These are phyloP conservation scores for Bellardia bayeri DNA, from an alignment of 2,888 invertebrate species.

Conservation along the genomic window DNA sequence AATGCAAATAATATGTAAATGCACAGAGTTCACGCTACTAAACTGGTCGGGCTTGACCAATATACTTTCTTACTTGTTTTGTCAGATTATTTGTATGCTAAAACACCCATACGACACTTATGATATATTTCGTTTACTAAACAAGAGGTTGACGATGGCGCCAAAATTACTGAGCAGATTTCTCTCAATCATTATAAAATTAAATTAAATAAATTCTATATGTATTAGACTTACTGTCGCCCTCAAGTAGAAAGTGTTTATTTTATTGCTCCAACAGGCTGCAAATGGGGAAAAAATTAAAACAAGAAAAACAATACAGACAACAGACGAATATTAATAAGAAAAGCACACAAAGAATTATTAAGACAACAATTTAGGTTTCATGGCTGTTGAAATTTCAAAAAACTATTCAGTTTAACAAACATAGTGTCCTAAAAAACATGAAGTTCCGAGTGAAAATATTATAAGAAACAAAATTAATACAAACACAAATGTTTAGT, in stretches of 20 bases:
- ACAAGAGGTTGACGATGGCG: slow-evolving; percentile 54
- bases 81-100: slow-evolving; percentile 13
- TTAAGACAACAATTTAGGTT: slow-evolving; percentile 57
- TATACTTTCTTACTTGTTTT: not conserved
- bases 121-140: slow-evolving; percentile 6
- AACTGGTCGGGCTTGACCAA: no score
- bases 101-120: slow-evolving; percentile 8
- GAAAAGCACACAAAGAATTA: not conserved
- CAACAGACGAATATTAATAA: slow-evolving; percentile 16
- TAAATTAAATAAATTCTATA: slow-evolving; percentile 69
- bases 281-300: slow-evolving; percentile 16
- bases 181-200: slow-evolving; percentile 64
- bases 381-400: slow-evolving; percentile 60
- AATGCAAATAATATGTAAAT: no score
- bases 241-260: slow-evolving; percentile 44
- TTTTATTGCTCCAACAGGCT: slow-evolving; percentile 60
- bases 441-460: slow-evolving; percentile 11
- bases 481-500: slow-evolving; percentile 50
- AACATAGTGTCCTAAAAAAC: slow-evolving; percentile 53
- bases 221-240: slow-evolving; percentile 69
- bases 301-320: slow-evolving; percentile 34
- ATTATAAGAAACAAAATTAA: slow-evolving; percentile 4
- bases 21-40: no score
- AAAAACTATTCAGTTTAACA: slow-evolving; percentile 58
- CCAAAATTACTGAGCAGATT: slow-evolving; percentile 66